Evolutionary conservation across 92 coral and sea anemone species (phyloP), one percentile per base, ranked within the genome.

Genomic region (Epizoanthus illoricatus): DNA sequence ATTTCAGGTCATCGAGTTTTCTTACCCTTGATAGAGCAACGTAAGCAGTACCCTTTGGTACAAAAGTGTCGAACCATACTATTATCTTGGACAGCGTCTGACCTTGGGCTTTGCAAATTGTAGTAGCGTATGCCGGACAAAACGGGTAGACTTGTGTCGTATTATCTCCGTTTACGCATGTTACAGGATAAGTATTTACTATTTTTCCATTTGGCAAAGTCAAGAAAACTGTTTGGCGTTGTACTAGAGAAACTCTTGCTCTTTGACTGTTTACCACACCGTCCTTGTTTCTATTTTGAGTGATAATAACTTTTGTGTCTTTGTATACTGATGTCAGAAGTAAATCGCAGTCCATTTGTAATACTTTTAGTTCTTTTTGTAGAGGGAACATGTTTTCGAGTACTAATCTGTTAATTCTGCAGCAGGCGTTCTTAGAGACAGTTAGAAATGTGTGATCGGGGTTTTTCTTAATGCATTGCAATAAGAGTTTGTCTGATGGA

Each of bases 201-300:
- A 71, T 33, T 7, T 65, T 83, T 11, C 74, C 80, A 41, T 79
- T 70, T 16, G 84, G 36, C 1, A 87, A 47, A 21, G 75, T 54
- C 10, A 87, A 56, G 21, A 84, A 69, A 7, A 87, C 71, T 0
- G 71, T 87, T 36, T 58, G 19, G 41, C 68, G 67, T 33, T 83
- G 70, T 16, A 72, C 73, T 1, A n/a, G n/a, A 3, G 18, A 11
- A 69, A 87, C 42, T 5, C 49, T 68, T 7, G 79, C 90, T 21
- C 9, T 8, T 45, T 87, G 90, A 1, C 90, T 87, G 42, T 87
- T 87, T 0, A 87, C 90, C 2, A 87, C 87, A 8, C 87, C 80
- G 4, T 43, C 68, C 49, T 87, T 87, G 74, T 87, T 58, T 13
- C 87, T 16, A 61, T 85, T 85, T 54, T 68, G 70, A 3, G 85